A percentile compares a stretch with the other conserved stretches of the same genome.
phyloP scores from a whole-genome alignment of 2,888 invertebrate species.

The Eupsilia transversa region DNA sequence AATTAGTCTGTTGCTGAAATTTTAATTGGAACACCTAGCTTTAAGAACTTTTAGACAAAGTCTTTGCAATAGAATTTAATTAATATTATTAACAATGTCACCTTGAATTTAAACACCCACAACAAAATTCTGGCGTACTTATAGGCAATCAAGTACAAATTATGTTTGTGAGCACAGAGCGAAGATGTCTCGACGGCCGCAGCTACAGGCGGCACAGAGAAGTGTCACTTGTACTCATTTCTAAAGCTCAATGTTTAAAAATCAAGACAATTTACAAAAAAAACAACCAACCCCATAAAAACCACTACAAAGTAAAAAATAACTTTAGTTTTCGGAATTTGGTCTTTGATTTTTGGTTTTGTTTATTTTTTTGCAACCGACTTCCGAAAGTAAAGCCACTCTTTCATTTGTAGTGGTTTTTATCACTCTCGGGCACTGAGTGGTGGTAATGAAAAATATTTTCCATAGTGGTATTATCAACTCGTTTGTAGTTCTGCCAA shows the following conservation, averaged over 20 bases:
- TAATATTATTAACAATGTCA: neutral
- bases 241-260: too few relatives aligned
- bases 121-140: neutral
- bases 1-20: constrained; percentile 19
- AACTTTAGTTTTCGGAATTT: too few relatives aligned
- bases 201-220: too few relatives aligned
- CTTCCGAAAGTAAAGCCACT: too few relatives aligned
- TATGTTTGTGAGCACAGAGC: neutral
- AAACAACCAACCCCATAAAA: neutral
- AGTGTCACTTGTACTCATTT: too few relatives aligned
- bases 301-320: neutral
- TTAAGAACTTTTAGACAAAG: neutral
- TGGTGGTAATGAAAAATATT: neutral
- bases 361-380: neutral
- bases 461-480: constrained; percentile 54
- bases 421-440: neutral
- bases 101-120: neutral
- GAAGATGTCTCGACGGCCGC: neutral
- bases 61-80: neutral
- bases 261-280: too few relatives aligned
- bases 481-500: constrained; percentile 73
- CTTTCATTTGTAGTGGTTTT: neutral
- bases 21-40: constrained; percentile 13
- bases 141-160: too few relatives aligned
- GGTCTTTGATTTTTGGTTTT: too few relatives aligned